A percentile compares a stretch with the other conserved stretches of the same genome.
Evolutionary conservation across 2,113 vertebrate genomes (phyloP).

Genomic region (Prunella himalayana): DNA sequence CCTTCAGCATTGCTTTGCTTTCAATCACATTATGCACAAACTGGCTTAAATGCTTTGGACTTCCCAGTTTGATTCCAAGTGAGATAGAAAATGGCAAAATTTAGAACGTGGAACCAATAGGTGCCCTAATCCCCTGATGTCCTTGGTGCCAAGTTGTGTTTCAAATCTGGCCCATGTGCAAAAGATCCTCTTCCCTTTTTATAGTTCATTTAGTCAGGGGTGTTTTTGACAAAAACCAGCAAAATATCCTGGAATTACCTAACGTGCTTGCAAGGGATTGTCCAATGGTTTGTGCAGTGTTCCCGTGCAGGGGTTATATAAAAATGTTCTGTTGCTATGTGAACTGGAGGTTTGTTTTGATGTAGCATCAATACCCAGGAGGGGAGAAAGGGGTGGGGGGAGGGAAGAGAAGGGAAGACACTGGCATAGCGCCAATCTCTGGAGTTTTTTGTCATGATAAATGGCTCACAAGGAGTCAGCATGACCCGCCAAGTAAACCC

Average conservation of each 20-base stretch:
- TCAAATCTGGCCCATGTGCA: background rate
- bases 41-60: background rate
- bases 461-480: constrained; percentile 50
- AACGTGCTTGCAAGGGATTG: background rate
- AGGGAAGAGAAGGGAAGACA: background rate
- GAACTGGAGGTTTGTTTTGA: constrained; percentile 56
- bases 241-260: constrained; percentile 45
- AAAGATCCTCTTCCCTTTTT: constrained; percentile 33
- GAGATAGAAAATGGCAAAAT: constrained; percentile 2
- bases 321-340: constrained; percentile 63
- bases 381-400: background rate
- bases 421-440: constrained; percentile 38
- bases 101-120: constrained; percentile 5
- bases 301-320: constrained; percentile 42
- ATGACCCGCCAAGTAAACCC: constrained; percentile 61
- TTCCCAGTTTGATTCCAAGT: constrained; percentile 1
- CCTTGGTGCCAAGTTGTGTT: constrained; percentile 26
- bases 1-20: background rate
- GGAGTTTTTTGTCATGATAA: constrained; percentile 52
- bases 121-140: background rate
- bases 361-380: constrained; percentile 55
- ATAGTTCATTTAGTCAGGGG: constrained; percentile 6
- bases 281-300: background rate
- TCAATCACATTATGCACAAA: background rate
- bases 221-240: constrained; percentile 43